Evolutionary conservation across 2,113 vertebrate genomes (phyloP).

Genomic region (Ceyx margarethae): DNA sequence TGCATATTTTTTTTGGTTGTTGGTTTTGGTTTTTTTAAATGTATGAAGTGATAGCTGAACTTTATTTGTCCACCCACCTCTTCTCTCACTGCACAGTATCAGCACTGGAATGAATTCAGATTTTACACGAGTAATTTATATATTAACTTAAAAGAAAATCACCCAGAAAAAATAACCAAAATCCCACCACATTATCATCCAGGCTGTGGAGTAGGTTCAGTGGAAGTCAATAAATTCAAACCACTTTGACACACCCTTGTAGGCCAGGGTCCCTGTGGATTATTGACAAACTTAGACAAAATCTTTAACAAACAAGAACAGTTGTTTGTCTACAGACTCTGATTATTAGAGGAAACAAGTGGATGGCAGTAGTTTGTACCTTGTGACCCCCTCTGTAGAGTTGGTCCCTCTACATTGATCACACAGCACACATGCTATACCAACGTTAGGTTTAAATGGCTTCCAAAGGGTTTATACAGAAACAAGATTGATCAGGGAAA

Average conservation of each 20-base stretch:
- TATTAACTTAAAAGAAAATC: not conserved
- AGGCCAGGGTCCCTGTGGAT: not conserved
- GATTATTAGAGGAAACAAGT: not conserved
- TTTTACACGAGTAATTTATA: not conserved
- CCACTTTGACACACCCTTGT: not conserved
- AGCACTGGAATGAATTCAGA: not conserved
- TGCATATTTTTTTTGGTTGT: not conserved
- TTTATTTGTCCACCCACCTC: not conserved
- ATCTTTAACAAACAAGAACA: not conserved
- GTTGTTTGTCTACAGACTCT: not conserved
- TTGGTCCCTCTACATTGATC: not conserved
- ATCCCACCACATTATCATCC: not conserved
- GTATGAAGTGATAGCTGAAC: not conserved
- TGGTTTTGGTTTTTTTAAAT: not conserved
- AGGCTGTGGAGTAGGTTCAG: not conserved
- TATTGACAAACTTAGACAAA: not conserved
- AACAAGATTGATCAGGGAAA: not conserved
- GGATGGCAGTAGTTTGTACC: not conserved
- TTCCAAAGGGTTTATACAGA: not conserved
- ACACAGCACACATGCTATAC: not conserved
- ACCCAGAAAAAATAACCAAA: fast-evolving
- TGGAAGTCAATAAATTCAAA: not conserved
- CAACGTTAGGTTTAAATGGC: not conserved
- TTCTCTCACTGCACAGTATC: not conserved
- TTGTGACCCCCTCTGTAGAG: not conserved